Conservation (phyloP, 2,113 vertebrate genomes). For the Grantiella picta region DNA sequence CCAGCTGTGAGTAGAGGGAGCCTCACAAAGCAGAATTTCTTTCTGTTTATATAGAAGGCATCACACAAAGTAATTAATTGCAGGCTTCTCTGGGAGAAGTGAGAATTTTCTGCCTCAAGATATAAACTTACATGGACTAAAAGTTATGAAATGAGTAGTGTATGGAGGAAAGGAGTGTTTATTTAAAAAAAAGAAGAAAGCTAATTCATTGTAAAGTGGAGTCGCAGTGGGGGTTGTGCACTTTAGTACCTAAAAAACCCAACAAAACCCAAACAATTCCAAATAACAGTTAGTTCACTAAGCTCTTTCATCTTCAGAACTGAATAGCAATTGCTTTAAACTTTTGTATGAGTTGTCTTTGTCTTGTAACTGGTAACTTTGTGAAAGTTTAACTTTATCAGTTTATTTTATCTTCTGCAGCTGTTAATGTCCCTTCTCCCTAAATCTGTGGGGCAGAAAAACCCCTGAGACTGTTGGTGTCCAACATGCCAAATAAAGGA, state of each 20-base stretch:
- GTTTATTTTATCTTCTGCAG: not conserved
- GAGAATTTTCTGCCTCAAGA: not conserved
- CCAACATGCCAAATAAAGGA: not conserved
- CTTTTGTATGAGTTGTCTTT: not conserved
- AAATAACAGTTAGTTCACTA: not conserved
- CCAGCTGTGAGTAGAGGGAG: not conserved
- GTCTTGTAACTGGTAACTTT: not conserved
- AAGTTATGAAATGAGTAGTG: not conserved
- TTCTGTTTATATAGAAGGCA: not conserved
- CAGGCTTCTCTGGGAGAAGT: not conserved
- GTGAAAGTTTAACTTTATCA: not conserved
- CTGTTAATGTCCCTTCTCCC: not conserved
- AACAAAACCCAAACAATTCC: not conserved
- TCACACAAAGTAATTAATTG: not conserved
- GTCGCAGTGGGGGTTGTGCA: not conserved
- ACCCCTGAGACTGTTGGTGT: not conserved
- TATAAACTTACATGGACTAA: not conserved
- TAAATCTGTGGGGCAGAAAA: not conserved
- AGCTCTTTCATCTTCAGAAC: not conserved
- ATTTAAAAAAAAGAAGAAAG: not conserved
- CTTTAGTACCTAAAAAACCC: not conserved
- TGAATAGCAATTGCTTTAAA: not conserved
- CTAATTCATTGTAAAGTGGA: not conserved
- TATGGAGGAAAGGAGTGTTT: not conserved
- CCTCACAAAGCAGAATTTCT: not conserved